Evolutionary conservation across 2,797 vertebrate genomes (phyloP).

Genomic region (Vireo griseus): DNA sequence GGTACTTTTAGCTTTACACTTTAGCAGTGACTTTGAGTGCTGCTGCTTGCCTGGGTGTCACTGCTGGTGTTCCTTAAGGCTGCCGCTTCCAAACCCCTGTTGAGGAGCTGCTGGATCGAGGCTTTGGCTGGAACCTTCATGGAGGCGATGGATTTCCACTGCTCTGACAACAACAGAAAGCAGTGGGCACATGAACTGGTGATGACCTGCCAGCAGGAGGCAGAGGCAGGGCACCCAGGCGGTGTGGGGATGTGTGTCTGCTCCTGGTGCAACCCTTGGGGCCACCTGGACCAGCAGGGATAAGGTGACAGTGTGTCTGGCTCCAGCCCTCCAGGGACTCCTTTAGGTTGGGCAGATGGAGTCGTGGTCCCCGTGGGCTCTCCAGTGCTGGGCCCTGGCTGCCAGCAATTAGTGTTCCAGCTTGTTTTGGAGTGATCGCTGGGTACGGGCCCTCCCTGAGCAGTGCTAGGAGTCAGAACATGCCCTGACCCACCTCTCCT

Average conservation of each 20-base stretch:
- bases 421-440: not conserved
- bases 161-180: not conserved
- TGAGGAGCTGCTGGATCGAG: rapidly evolving
- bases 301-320: not conserved
- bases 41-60: not conserved
- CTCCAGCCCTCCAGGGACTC: not conserved
- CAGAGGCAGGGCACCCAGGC: not conserved
- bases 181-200: rapidly evolving
- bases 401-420: not conserved
- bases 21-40: not conserved
- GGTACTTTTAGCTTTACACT: not conserved
- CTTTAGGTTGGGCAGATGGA: not conserved
- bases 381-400: not conserved
- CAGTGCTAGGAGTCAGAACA: not conserved
- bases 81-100: not conserved
- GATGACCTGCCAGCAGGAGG: not conserved
- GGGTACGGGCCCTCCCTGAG: rapidly evolving
- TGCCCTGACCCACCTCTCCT: rapidly evolving
- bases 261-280: not conserved
- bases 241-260: rapidly evolving
- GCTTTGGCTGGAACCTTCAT: not conserved
- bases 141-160: not conserved
- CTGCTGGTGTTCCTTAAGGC: not conserved
- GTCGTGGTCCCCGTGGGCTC: not conserved
- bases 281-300: not conserved